These are phyloP conservation scores for Lepidurus couesii DNA, from an alignment of 1,140 invertebrate genomes.

Conservation along the genomic window DNA sequence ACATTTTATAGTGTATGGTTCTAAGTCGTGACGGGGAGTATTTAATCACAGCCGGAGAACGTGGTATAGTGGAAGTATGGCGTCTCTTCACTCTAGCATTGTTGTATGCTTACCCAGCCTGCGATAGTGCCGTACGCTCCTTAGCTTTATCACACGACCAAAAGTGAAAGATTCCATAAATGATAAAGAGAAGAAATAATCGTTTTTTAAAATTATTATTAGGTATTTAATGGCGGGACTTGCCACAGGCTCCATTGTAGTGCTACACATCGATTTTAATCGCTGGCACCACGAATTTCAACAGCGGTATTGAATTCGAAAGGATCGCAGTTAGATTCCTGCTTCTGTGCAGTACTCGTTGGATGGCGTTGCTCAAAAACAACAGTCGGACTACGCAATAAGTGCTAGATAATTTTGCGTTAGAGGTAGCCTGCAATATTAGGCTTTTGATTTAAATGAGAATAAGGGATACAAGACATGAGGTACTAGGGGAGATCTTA, in stretches of 20 bases:
- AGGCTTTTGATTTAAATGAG: conserved; percentile 92
- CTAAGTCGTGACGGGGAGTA: conserved; percentile 97
- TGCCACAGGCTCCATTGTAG: conserved; percentile 92
- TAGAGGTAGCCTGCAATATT: conserved; percentile 85
- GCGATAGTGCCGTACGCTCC: conserved; percentile 86
- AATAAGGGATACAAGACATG: conserved; percentile 83
- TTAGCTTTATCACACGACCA: conserved; percentile 94
- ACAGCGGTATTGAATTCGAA: conserved; percentile 55
- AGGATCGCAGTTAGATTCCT: background rate
- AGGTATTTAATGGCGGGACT: conserved; percentile 94
- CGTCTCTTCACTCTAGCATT: conserved; percentile 93
- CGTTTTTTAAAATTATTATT: conserved; percentile 42
- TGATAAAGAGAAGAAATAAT: background rate
- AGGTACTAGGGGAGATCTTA: conserved; percentile 47
- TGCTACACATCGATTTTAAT: conserved; percentile 99
- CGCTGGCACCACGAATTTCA: conserved; percentile 99
- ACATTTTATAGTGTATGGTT: conserved; percentile 71
- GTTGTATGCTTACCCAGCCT: conserved; percentile 93
- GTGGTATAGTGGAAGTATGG: conserved; percentile 96
- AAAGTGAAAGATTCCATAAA: conserved; percentile 58
- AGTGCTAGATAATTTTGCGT: conserved; percentile 22
- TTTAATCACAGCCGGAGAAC: conserved; percentile 91
- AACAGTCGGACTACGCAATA: conserved; percentile 13
- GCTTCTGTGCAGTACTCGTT: background rate
- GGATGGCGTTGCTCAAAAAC: conserved; percentile 25